Evolutionary conservation across 2,888 invertebrate genomes (phyloP), one percentile per base, ranked within the genome.

Genomic region (Oeneis ivallda): DNA sequence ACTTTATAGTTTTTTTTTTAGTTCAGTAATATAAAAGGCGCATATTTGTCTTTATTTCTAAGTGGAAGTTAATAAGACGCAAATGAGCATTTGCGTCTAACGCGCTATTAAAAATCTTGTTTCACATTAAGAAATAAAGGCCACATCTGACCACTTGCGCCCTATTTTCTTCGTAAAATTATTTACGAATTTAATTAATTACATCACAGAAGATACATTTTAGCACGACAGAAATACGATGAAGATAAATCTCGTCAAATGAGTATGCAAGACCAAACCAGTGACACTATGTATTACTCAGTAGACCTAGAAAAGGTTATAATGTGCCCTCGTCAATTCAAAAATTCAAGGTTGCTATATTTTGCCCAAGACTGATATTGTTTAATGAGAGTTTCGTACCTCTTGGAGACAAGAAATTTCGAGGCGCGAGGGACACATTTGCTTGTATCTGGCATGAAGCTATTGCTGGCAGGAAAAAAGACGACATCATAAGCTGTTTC

Each of bases 21-120:
- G 47, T 47, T 47, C 47, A 47, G 47, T 47, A 47, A 47, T 47
- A 47, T 47, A 47, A 47, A 47, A 17, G 47, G 47, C 47, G 47
- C 47, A 47, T 47, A 47, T 47, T 47, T 47, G 47, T 47, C 47
- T 17, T 17, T 47, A 47, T 47, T 17, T 47, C 47, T 47, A 47
- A 47, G 47, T 47, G 47, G 17, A 47, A 47, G 17, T 47, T 47
- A 47, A 47, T 47, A 47, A 47, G 47, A 47, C 47, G 47, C 47
- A 47, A 47, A 47, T 47, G 47, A 17, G 47, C 9, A 47, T 47
- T 47, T 9, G 47, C 47, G 47, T 47, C 9, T 47, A 47, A 15
- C 47, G 47, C 47, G 15, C 47, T 47, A 15, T 15, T 47, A 17
- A 43, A n/a, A 43, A 47, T 47, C 47, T 9, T 17, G 47, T 47